Evolutionary conservation across 1,140 invertebrate species (phyloP), one percentile per base, ranked within the genome.

Genomic region (Anastrepha obliqua): DNA sequence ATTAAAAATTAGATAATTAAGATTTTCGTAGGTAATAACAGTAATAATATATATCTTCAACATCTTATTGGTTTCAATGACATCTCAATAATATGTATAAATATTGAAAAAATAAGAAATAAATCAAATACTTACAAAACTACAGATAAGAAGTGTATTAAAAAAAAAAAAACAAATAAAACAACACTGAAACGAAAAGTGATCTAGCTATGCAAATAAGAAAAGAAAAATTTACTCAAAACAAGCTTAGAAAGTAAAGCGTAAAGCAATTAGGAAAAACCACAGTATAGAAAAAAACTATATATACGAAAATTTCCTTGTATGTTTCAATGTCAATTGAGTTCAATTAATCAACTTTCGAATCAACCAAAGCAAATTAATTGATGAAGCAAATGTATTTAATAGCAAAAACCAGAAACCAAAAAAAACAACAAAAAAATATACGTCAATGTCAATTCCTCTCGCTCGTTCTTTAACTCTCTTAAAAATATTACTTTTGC

Each of bases 21-120:
- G 29, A 29, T 29, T 29, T 29, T 29, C 29, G 29, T 29, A 29
- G 29, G 44, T 44, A 58, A 70, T 87, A 81, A 51, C 44, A 47
- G n/a, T 78, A 74, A 74, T 5, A 67, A 13, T 86, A 64, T 47
- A 39, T 60, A 90, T 90, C 89, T 90, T 87, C 88, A 89, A 88
- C 89, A 90, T 91, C 88, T 89, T 90, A 91, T 91, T 91, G 91
- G 91, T 91, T 91, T 91, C 91, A 91, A 89, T 78, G 86, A 89
- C 90, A 91, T 91, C 89, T 91, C 90, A 90, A 91, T 89, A 87
- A 89, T 81, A 55, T 55, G 74, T 58, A 55, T 58, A 81, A 81
- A 55, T 60, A 86, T 87, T 88, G 64, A 88, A 2, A 42, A 87
- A 47, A 62, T 29, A 29, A 29, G 29, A 29, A 29, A 29, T 29